Base-by-base conservation (phyloP, 2,888 invertebrate genomes). In the Sturmia bella region DNA sequence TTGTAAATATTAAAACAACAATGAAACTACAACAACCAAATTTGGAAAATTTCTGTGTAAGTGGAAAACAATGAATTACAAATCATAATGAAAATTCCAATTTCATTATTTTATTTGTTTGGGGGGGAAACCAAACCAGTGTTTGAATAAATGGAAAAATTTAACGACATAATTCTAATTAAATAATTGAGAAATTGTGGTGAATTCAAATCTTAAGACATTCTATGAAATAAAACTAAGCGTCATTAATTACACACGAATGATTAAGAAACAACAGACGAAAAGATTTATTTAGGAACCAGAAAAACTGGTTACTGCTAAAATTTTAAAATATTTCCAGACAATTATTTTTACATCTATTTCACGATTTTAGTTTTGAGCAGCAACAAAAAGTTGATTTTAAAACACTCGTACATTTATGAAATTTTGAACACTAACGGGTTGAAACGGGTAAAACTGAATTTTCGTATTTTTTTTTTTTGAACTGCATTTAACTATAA, bases 121-220 rank as follows among this genome's bases (percentile, higher is more conserved):
- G 59, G 0, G 39, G 54, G 39, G n/a, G 39, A 52, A 43, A 3
- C 21, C 41, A 39, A 56, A 24, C 39, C 39, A 21, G 12, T 54
- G 32, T 63, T 13, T 24, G 11, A 48, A 66, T 43, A 72, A 74
- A 68, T 17, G 50, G 3, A 52, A 52, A 61, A 64, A 63, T 54
- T 52, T 24, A 64, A 74, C 45, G n/a, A n/a, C n/a, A n/a, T 70
- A 82, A 78, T 74, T 78, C 32, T 70, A 82, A 77, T 82, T 82
- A 82, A 70, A 54, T 78, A 74, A 77, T 81, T 81, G 54, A 48
- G 17, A 19, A 63, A 43, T 74, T 80, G 74, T 69, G 69, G 68
- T n/a, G n/a, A 69, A 43, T 41, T 61, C 48, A 52, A 50, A 66
- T 75, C 64, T 32, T 12, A 45, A 73, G 54, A n/a, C 64, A 56